A percentile compares a stretch with the other conserved stretches of the same genome.
Conservation (phyloP, 2,888 invertebrate species). For the Peribatodes rhomboidaria region DNA sequence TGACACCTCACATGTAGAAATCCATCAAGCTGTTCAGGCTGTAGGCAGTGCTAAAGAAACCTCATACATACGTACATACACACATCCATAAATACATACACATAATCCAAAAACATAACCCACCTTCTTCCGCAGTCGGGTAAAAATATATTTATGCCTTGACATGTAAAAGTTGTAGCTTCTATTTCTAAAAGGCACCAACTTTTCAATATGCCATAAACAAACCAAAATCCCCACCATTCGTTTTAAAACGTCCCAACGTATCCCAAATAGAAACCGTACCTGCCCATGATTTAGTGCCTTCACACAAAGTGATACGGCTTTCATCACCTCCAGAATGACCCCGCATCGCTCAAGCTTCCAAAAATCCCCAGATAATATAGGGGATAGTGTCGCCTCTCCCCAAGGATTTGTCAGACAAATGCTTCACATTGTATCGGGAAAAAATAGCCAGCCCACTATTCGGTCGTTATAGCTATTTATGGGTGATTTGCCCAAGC, state of each 20-base stretch:
- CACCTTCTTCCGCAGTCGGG: too few species aligned
- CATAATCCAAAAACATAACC: too few species aligned
- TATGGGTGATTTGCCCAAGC: slow-evolving; percentile 82
- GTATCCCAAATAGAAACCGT: slow-evolving; percentile 67
- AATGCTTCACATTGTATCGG: slow-evolving; percentile 82
- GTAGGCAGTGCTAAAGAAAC: too few species aligned
- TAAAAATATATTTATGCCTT: too few species aligned
- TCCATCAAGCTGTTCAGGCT: too few species aligned
- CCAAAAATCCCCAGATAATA: slow-evolving; percentile 73
- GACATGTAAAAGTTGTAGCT: too few species aligned
- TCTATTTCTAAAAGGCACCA: slow-evolving; percentile 19
- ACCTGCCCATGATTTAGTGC: slow-evolving; percentile 83
- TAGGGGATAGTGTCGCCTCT: slow-evolving; percentile 77
- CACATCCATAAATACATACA: too few species aligned
- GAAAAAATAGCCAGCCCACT: slow-evolving; percentile 82
- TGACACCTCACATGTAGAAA: too few species aligned
- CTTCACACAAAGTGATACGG: slow-evolving; percentile 77
- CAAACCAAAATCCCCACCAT: slow-evolving; percentile 67
- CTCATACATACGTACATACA: too few species aligned
- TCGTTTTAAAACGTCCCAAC: slow-evolving; percentile 60
- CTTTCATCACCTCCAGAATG: slow-evolving; percentile 84
- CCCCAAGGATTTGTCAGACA: slow-evolving; percentile 86
- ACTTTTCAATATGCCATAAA: slow-evolving; percentile 56
- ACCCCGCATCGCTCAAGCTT: slow-evolving; percentile 83
- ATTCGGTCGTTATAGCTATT: slow-evolving; percentile 84